Evolutionary conservation across 2,888 invertebrate species (phyloP).

Genomic region (Acheta domesticus): DNA sequence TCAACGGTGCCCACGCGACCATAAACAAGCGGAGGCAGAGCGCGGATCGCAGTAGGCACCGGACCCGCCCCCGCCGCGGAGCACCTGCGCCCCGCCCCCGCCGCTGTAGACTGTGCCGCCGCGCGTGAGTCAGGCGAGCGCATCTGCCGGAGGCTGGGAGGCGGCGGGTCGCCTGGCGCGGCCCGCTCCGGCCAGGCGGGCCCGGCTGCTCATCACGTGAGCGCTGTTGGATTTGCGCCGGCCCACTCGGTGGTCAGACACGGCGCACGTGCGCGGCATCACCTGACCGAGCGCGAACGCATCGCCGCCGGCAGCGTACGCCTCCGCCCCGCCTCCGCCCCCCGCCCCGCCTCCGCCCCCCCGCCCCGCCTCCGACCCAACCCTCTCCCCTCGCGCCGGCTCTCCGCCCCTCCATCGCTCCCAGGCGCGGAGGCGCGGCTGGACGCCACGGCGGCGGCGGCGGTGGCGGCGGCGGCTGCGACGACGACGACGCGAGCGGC

Average conservation of each 20-base stretch:
- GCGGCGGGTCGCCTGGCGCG: background rate
- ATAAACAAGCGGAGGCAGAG: too few species aligned
- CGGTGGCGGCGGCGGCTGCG: background rate
- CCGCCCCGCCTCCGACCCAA: too few species aligned
- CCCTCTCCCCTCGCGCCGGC: background rate
- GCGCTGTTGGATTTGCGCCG: background rate
- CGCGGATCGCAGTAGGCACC: too few species aligned
- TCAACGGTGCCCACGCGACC: too few species aligned
- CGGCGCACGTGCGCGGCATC: background rate
- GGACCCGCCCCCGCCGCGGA: background rate
- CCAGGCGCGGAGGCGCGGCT: background rate
- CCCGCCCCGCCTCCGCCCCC: background rate
- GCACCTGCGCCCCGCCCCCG: constrained; percentile 4
- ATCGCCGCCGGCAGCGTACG: background rate
- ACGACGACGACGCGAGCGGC: too few species aligned
- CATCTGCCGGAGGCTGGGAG: background rate
- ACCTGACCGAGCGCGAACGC: background rate
- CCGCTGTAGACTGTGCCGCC: background rate
- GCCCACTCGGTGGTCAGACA: background rate
- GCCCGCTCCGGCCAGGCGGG: background rate
- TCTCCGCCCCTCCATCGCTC: background rate
- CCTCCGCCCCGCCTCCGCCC: background rate
- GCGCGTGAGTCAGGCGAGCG: constrained; percentile 3
- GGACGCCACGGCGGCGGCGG: background rate
- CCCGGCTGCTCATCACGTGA: background rate